phyloP scores from a whole-genome alignment of 2,113 vertebrate species.

The Rhynchomys soricoides region DNA sequence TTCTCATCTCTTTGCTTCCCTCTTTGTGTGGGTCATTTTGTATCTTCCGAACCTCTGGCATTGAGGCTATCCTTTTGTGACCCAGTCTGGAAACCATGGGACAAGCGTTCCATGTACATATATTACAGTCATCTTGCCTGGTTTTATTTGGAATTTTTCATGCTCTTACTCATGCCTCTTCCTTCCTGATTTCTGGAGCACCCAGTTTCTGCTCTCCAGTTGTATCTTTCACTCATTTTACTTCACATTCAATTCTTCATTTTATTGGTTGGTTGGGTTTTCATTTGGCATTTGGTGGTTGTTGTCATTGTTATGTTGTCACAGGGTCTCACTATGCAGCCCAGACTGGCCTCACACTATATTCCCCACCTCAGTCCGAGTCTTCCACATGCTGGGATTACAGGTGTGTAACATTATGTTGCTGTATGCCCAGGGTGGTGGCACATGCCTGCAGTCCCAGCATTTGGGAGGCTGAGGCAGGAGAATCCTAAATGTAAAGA shows the following conservation, averaged over 20 bases:
- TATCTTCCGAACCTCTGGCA: neutral
- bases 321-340: neutral
- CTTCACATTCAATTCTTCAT: neutral
- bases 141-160: neutral
- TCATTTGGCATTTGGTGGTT: no score
- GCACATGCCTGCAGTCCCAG: neutral
- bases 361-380: neutral
- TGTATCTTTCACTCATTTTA: neutral
- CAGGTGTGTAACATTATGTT: neutral
- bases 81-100: slow-evolving; percentile 11
- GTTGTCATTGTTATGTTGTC: neutral
- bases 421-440: neutral
- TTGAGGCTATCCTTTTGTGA: neutral
- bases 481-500: neutral
- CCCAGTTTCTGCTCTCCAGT: neutral
- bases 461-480: neutral
- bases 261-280: neutral
- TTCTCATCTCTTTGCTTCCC: neutral
- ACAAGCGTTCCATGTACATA: neutral
- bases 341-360: neutral
- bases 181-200: neutral
- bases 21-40: neutral
- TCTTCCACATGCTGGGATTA: neutral
- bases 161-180: neutral
- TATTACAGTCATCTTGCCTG: neutral